phyloP scores from a whole-genome alignment of 2,888 invertebrate species.

The Eutolmus rufibarbis region DNA sequence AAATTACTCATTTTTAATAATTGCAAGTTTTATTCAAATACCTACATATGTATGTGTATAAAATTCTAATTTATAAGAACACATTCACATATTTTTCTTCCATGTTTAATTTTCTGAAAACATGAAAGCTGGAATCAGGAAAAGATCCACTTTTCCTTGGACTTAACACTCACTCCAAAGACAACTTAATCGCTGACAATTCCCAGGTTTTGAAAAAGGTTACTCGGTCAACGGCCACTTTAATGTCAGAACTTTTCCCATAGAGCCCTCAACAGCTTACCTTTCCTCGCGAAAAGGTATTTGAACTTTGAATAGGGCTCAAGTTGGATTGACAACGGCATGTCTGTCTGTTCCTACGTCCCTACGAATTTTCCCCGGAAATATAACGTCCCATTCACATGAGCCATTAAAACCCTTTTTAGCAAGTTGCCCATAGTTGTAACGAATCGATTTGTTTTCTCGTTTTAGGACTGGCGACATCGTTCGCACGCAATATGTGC shows the following conservation, averaged over 20 bases:
- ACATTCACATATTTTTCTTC: background rate
- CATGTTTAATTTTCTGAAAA: background rate
- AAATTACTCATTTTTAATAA: no score
- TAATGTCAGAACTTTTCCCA: slow-evolving; percentile 42
- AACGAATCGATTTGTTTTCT: slow-evolving; percentile 2
- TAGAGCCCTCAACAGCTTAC: background rate
- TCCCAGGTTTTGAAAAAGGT: slow-evolving; percentile 41
- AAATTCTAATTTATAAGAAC: no score
- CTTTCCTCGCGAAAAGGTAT: background rate
- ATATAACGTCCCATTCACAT: background rate
- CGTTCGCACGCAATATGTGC: slow-evolving; percentile 58
- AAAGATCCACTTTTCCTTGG: background rate
- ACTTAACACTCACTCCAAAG: background rate
- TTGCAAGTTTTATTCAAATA: no score
- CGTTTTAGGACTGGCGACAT: slow-evolving; percentile 60
- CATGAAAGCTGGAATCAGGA: background rate
- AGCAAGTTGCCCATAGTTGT: background rate
- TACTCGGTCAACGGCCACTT: slow-evolving; percentile 50
- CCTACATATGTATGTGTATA: no score
- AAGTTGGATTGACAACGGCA: background rate
- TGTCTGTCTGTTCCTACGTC: background rate
- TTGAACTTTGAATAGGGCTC: slow-evolving; percentile 24
- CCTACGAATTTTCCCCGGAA: background rate
- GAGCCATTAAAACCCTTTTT: background rate
- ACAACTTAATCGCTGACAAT: background rate